phyloP scores from a whole-genome alignment of 2,888 invertebrate species.

The Andricus curvator region DNA sequence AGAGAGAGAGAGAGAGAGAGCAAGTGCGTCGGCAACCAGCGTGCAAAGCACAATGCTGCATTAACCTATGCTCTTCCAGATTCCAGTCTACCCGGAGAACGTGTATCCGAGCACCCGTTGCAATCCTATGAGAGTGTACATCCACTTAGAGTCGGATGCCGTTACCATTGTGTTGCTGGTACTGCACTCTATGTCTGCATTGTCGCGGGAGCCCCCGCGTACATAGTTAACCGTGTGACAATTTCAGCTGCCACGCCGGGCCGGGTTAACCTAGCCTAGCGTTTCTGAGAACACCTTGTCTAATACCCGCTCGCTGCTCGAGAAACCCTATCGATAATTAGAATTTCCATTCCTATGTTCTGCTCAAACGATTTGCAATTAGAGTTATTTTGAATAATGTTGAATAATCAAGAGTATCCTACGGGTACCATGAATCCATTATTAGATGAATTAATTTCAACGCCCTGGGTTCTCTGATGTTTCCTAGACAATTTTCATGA shows the following conservation, averaged over 20 bases:
- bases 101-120: conserved; percentile 19
- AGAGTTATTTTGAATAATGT: conserved; percentile 26
- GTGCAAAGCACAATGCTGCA: conserved; percentile 62
- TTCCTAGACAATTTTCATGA: neutral
- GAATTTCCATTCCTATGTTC: neutral
- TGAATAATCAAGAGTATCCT: conserved; percentile 12
- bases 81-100: conserved; percentile 11
- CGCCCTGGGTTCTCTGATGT: neutral
- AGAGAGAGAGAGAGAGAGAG: neutral
- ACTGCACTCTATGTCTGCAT: conserved; percentile 10
- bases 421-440: neutral
- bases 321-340: conserved; percentile 28
- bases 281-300: conserved; percentile 24
- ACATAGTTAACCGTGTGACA: conserved; percentile 37
- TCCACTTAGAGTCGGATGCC: conserved; percentile 35
- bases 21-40: conserved; percentile 40
- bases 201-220: conserved; percentile 16
- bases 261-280: conserved; percentile 1
- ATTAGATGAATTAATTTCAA: neutral
- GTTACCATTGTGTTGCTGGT: conserved; percentile 24
- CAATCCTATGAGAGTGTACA: conserved; percentile 27
- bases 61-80: conserved; percentile 54
- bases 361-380: conserved; percentile 34
- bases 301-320: neutral
- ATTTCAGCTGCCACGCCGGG: conserved; percentile 2